These are phyloP conservation scores for Drosophila carrolli DNA, from an alignment of 1,140 invertebrate genomes.

Conservation along the genomic window DNA sequence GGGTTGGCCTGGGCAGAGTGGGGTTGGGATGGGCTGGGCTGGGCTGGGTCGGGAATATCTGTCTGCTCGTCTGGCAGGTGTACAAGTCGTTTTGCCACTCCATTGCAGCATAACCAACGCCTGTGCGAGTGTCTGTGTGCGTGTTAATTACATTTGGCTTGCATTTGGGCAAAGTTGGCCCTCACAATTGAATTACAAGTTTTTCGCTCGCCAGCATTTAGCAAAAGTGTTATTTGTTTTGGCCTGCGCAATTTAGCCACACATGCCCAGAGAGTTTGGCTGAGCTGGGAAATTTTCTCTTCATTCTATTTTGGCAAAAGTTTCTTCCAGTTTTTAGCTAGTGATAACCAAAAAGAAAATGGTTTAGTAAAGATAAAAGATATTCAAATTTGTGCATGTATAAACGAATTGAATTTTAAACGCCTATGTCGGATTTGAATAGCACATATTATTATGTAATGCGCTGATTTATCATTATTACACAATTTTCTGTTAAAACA, in stretches of 20 bases:
- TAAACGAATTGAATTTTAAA: too few species aligned
- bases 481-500: too few species aligned
- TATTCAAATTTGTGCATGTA: too few species aligned
- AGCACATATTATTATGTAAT: too few species aligned
- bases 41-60: conserved; percentile 9
- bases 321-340: conserved; percentile 51
- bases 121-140: conserved; percentile 41
- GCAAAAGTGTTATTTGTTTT: conserved; percentile 59
- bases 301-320: conserved; percentile 41
- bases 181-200: conserved; percentile 78
- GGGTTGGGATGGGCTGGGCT: conserved; percentile 6
- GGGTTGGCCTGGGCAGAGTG: conserved; percentile 11
- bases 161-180: conserved; percentile 69
- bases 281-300: conserved; percentile 37
- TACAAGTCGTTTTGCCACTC: conserved; percentile 49
- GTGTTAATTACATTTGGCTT: conserved; percentile 79
- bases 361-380: background rate
- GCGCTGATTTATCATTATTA: too few species aligned
- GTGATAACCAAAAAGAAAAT: conserved; percentile 27
- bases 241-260: conserved; percentile 48
- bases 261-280: conserved; percentile 40
- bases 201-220: conserved; percentile 70
- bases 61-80: conserved; percentile 53
- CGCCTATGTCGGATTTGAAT: too few species aligned
- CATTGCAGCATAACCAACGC: conserved; percentile 24